Base-by-base conservation (phyloP, 37 sponge, comb jelly and placozoan species). In the Halichondria panicea region DNA sequence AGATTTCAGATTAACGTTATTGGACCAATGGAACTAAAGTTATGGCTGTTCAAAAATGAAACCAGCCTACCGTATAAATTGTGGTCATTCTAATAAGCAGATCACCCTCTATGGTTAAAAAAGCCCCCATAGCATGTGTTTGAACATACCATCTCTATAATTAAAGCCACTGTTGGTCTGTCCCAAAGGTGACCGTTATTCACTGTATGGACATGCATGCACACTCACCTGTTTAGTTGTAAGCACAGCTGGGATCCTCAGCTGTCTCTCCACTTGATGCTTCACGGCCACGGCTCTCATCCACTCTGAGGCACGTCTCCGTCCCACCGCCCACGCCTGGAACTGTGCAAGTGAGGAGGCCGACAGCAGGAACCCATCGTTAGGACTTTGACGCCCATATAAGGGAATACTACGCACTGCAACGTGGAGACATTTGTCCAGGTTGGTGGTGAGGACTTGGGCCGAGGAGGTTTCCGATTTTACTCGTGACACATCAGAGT, bases 301-400 rank as follows among this genome's bases (percentile, higher is more conserved):
- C 95, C 95, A 94, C 77, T 94, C 95, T 8, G 68, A 32, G 6
- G 95, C 88, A 36, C 92, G 58, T 60, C 79, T 74, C 61, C 83
- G 76, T 12, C 79, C 80, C 33, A 91, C 33, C 40, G 50, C 63
- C 95, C 95, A 94, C 45, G 25, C 34, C 39, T 63, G 39, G 43
- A 66, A 94, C 58, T 83, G 71, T 21, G 67, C 81, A 42, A 75
- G 25, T 21, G 81, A 66, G 15, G 55, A 15, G 28, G 95, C 95
- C 12, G 67, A 54, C 37, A 88, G 78, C 13, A 46, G 53, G 59
- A 61, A 68, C 7, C 57, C 66, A 11, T 79, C 48, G 19, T 37
- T 32, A 32, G 76, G 38, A 37, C 34, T 46, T 28, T 79, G 45
- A 35, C 63, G 46, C 4, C 80, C 78, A 59, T 74, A 70, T 11